These are phyloP conservation scores for Smithornis capensis DNA, from an alignment of 2,113 vertebrate genomes.

Conservation along the genomic window DNA sequence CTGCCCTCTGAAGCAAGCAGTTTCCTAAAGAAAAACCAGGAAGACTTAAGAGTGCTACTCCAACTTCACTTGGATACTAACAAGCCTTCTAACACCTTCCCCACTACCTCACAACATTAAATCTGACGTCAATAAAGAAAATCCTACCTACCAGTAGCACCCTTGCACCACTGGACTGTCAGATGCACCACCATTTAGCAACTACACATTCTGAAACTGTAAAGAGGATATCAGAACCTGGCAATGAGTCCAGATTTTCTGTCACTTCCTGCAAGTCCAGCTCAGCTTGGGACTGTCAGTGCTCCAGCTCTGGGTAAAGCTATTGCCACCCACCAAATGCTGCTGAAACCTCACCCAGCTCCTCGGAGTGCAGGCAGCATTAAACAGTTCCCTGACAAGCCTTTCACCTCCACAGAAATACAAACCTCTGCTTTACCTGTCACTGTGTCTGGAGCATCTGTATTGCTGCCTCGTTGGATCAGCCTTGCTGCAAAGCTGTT, in stretches of 20 bases:
- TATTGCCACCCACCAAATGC: background rate
- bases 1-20: constrained; percentile 93
- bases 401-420: background rate
- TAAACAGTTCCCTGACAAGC: background rate
- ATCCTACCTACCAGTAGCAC: background rate
- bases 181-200: background rate
- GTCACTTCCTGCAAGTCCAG: background rate
- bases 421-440: constrained; percentile 80
- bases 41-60: background rate
- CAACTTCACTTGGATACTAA: background rate
- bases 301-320: background rate
- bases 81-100: background rate
- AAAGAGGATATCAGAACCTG: background rate
- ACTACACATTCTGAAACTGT: background rate
- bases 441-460: constrained; percentile 84
- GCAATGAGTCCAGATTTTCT: background rate
- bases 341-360: background rate
- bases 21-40: constrained; percentile 75
- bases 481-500: constrained; percentile 94
- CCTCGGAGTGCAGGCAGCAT: background rate
- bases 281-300: background rate
- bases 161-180: background rate
- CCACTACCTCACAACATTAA: background rate
- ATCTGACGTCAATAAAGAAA: background rate
- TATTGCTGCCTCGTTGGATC: constrained; percentile 92